Evolutionary conservation across 1,140 invertebrate genomes (phyloP).

Genomic region (Eubasilissa regina): DNA sequence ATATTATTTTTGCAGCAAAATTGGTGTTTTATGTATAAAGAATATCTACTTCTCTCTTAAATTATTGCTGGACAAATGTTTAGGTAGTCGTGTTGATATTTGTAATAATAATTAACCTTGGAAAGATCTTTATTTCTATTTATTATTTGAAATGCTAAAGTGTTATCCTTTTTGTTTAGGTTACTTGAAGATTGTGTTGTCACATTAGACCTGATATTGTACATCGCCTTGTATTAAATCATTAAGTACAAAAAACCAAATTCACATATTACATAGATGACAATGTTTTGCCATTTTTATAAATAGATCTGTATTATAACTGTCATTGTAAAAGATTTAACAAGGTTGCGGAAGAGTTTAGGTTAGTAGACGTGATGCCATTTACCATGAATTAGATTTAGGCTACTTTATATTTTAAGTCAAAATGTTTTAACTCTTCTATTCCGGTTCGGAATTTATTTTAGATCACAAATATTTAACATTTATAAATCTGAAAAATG

Average conservation of each 20-base stretch:
- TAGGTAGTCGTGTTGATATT: background rate
- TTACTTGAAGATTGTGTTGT: slow-evolving; percentile 28
- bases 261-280: slow-evolving; percentile 32
- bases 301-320: slow-evolving; percentile 34
- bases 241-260: slow-evolving; percentile 46
- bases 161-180: slow-evolving; percentile 24
- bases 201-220: slow-evolving; percentile 37
- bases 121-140: slow-evolving; percentile 36
- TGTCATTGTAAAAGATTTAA: slow-evolving; percentile 27
- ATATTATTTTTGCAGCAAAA: background rate
- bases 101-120: slow-evolving; percentile 29
- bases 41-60: slow-evolving; percentile 34
- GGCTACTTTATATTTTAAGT: slow-evolving; percentile 18
- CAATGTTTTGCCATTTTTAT: slow-evolving; percentile 39
- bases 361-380: slow-evolving; percentile 47
- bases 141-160: slow-evolving; percentile 32
- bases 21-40: slow-evolving; percentile 11
- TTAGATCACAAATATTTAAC: background rate
- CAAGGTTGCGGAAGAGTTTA: slow-evolving; percentile 23
- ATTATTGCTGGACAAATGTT: slow-evolving; percentile 14
- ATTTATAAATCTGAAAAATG: background rate
- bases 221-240: slow-evolving; percentile 26
- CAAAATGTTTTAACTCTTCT: no score
- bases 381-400: slow-evolving; percentile 51
- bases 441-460: background rate